Evolutionary conservation across 2,113 vertebrate genomes (phyloP), one percentile per base, ranked within the genome.

Genomic region (Albula glossodonta): DNA sequence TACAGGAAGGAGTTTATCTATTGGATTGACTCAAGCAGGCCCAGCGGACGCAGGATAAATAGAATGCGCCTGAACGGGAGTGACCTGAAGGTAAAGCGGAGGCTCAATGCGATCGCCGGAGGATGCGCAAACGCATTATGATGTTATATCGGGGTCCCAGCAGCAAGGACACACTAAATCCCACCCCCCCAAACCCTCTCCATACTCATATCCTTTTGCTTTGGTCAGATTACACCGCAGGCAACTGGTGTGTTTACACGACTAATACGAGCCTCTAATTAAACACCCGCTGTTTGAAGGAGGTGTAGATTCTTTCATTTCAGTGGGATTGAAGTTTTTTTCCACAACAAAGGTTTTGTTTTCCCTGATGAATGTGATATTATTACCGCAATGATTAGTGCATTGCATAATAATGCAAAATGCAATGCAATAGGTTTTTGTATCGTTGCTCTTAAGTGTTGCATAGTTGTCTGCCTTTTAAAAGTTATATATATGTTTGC

Each of bases 11-110:
- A 97, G 91, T 96, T 96, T 89, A 95, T 97, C 90, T 97, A 97
- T 87, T 97, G 97, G 97, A 97, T 97, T 91, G 97, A 97, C 94
- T 97, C 96, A 87, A 97, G 95, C 90, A 94, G 96, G 88, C 97
- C 97, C 51, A 97, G 96, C 83, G 96, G 97, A 86, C 97, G 96
- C 60, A 94, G 96, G 85, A 96, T 97, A 93, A 97, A 96, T 87
- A 95, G 96, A 88, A 97, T 97, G 95, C 95, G 92, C 85, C 93
- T 97, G 88, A 97, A 97, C 80, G 97, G 97, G 91, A 97, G 95
- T 92, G 96, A 97, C 81, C 86, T 96, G 85, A 97, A 97, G 96
- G 97, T 97, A 89, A 80, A 41, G 57, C 51, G 60, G 51, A 49
- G 56, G 56, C n/a, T 82, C 11, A 51, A 1, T 52, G 51, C 22